Percentiles rank a stretch among this genome's conserved stretches.
Evolutionary conservation across 2,113 vertebrate species (phyloP).

Genomic region (Tachuris rubrigastra): DNA sequence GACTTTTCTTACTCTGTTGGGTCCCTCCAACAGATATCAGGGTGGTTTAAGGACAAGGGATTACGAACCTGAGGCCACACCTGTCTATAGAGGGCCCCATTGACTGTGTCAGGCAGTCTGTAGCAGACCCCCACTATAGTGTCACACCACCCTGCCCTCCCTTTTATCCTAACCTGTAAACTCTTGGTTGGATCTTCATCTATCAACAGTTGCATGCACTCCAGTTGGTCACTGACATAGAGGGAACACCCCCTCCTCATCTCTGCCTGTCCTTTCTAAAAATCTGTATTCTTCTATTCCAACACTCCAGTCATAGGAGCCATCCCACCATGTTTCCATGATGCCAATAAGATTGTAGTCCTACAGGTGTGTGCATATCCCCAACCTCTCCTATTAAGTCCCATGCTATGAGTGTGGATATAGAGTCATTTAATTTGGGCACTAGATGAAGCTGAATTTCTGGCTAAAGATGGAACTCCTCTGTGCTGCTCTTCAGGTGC

Average conservation of each 20-base stretch:
- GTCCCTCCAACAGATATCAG: background rate
- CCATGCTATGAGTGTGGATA: accelerated
- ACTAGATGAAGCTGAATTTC: background rate
- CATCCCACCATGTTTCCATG: background rate
- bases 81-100: background rate
- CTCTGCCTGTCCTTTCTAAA: background rate
- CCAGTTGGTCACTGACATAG: background rate
- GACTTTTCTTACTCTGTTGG: background rate
- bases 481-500: background rate
- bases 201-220: background rate
- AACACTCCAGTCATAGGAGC: background rate
- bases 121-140: accelerated
- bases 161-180: background rate
- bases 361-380: background rate
- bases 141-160: background rate
- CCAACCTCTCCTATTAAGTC: background rate
- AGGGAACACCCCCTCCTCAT: background rate
- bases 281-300: background rate
- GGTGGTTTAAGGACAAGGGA: background rate
- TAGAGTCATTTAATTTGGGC: accelerated
- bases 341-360: background rate
- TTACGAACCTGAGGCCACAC: background rate
- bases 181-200: accelerated
- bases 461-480: background rate
- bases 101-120: background rate